phyloP scores from a whole-genome alignment of 2,888 invertebrate species.

The Drosophila ezoana region DNA sequence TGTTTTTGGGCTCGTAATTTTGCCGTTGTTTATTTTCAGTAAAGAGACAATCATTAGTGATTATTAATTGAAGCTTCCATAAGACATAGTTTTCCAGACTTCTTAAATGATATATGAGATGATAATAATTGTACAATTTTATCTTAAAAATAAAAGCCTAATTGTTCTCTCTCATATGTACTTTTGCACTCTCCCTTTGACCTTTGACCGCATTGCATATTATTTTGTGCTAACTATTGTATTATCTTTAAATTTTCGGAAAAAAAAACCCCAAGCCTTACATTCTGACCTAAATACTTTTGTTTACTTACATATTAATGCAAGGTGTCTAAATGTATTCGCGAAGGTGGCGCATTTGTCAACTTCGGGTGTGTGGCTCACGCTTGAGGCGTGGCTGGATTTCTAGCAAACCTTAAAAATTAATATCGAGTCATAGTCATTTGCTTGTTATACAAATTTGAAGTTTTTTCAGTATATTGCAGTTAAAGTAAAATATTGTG shows the following conservation, averaged over 20 bases:
- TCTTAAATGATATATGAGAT: too few relatives aligned
- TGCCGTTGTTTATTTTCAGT: neutral
- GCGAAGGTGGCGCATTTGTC: constrained; percentile 3
- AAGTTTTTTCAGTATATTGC: neutral
- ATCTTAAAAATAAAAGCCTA: too few relatives aligned
- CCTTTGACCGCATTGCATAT: neutral
- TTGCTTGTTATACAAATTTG: neutral
- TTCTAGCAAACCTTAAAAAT: neutral
- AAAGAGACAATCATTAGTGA: neutral
- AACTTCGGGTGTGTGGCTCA: neutral
- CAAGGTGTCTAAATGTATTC: constrained; percentile 3
- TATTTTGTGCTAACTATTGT: neutral
- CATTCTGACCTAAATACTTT: constrained; percentile 1
- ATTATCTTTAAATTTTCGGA: neutral
- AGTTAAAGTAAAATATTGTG: neutral
- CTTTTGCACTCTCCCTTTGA: too few relatives aligned
- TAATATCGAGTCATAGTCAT: neutral
- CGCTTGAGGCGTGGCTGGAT: neutral
- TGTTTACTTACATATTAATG: neutral
- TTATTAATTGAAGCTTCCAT: neutral
- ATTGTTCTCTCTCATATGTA: too few relatives aligned
- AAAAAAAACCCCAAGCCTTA: neutral
- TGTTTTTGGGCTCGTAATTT: too few relatives aligned
- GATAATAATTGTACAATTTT: too few relatives aligned
- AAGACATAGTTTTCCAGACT: neutral